Conservation (phyloP, 2,888 invertebrate genomes). For the Mechanitis messenoides region DNA sequence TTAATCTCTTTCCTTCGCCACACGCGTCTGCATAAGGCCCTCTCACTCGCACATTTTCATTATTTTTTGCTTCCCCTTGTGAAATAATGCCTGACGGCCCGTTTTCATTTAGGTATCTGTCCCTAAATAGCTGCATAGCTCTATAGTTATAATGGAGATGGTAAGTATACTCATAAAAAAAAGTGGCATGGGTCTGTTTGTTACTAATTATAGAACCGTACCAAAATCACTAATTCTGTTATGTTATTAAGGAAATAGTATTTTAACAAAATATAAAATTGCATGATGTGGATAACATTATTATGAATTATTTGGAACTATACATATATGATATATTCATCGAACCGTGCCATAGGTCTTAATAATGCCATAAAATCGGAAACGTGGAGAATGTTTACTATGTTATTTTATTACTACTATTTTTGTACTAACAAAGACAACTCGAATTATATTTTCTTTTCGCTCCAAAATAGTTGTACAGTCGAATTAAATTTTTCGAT, state of each 20-base stretch:
- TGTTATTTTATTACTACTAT: no score
- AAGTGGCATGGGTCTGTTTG: constrained; percentile 41
- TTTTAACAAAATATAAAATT: constrained; percentile 7
- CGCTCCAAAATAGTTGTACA: not conserved
- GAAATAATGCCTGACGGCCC: constrained; percentile 65
- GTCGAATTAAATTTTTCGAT: not conserved
- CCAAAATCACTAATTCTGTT: constrained; percentile 20
- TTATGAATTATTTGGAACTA: not conserved
- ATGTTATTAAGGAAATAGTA: constrained; percentile 8
- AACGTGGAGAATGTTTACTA: no score
- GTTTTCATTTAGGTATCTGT: constrained; percentile 64
- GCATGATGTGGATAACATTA: constrained; percentile 10
- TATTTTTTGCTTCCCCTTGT: constrained; percentile 73
- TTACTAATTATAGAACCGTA: constrained; percentile 34
- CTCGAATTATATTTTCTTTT: no score
- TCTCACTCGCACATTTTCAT: constrained; percentile 68
- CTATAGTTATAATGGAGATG: constrained; percentile 40
- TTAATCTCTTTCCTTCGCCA: constrained; percentile 60
- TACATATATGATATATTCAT: not conserved
- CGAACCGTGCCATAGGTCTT: no score
- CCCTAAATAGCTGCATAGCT: constrained; percentile 52
- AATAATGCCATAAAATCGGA: no score
- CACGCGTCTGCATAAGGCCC: constrained; percentile 60
- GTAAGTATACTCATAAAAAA: constrained; percentile 49
- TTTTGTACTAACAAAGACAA: no score